A percentile compares a stretch with the other conserved stretches of the same genome.
Evolutionary conservation across 2,888 invertebrate species (phyloP).

Genomic region (Melangyna quadrimaculata): DNA sequence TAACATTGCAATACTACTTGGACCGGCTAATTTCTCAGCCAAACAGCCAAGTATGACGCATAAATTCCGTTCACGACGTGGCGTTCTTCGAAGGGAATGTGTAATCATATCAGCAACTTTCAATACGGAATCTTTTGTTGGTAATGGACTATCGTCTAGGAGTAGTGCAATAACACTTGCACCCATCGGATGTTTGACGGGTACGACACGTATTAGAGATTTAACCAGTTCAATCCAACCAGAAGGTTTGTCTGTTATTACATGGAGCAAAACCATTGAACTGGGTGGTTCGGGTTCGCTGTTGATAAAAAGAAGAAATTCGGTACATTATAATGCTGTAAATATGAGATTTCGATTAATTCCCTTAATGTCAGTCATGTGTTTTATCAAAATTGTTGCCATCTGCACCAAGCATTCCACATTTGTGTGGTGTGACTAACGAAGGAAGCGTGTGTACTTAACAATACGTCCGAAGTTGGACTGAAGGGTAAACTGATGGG

Average conservation of each 20-base stretch:
- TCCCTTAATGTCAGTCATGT: too few species aligned
- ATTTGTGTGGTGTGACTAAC: too few species aligned
- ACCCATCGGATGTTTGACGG: slow-evolving; percentile 91
- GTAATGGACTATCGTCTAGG: slow-evolving; percentile 95
- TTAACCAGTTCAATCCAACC: slow-evolving; percentile 94
- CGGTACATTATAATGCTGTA: too few species aligned
- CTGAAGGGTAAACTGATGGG: too few species aligned
- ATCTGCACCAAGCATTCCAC: too few species aligned
- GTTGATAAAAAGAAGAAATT: slow-evolving; percentile 6
- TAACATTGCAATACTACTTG: slow-evolving; percentile 91
- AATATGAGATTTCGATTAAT: too few species aligned
- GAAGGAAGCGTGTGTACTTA: too few species aligned
- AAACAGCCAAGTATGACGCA: slow-evolving; percentile 94
- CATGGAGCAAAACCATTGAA: slow-evolving; percentile 90
- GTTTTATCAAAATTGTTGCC: too few species aligned
- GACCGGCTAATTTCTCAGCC: slow-evolving; percentile 95
- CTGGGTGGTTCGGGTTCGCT: slow-evolving; percentile 94
- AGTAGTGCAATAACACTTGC: slow-evolving; percentile 93
- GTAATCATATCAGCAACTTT: slow-evolving; percentile 85
- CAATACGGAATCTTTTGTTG: slow-evolving; percentile 86
- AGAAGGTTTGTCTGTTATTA: slow-evolving; percentile 93
- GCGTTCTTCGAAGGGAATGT: slow-evolving; percentile 84
- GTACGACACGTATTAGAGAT: slow-evolving; percentile 86
- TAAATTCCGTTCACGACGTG: slow-evolving; percentile 88
- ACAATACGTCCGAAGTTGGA: too few species aligned